Conservation (phyloP, 2,888 invertebrate genomes). For the Pharmacophagus antenor region DNA sequence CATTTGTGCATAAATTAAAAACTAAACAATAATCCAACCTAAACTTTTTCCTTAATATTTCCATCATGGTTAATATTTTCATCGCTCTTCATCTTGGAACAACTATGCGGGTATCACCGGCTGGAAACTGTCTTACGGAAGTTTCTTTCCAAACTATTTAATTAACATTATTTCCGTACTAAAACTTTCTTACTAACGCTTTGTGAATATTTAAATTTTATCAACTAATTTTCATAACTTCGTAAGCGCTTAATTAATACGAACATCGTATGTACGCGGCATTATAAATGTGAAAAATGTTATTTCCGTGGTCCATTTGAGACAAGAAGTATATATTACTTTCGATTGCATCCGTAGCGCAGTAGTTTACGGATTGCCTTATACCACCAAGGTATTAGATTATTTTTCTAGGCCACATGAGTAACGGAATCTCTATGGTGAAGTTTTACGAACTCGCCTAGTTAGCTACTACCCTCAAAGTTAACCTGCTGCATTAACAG, state of each 20-base stretch:
- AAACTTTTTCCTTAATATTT: conserved; percentile 6
- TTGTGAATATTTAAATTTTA: conserved; percentile 19
- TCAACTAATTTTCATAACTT: conserved; percentile 4
- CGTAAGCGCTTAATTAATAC: not conserved
- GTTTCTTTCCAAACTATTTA: conserved; percentile 25
- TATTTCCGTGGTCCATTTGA: too few relatives aligned
- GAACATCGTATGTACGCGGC: too few relatives aligned
- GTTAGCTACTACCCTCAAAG: too few relatives aligned
- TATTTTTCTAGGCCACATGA: too few relatives aligned
- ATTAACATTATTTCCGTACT: conserved; percentile 20
- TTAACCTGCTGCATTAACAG: too few relatives aligned
- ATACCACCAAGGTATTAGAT: too few relatives aligned
- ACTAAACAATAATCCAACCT: not conserved
- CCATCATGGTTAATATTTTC: conserved; percentile 13
- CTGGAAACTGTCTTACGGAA: conserved; percentile 17
- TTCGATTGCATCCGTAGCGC: too few relatives aligned
- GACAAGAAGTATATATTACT: too few relatives aligned
- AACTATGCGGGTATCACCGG: conserved; percentile 19
- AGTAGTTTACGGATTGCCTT: too few relatives aligned
- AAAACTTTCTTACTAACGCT: conserved; percentile 14
- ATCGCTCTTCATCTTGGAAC: conserved; percentile 3
- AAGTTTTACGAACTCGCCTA: too few relatives aligned
- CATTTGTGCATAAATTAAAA: not conserved
- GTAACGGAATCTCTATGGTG: too few relatives aligned
- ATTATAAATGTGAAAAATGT: too few relatives aligned